Base-by-base conservation (phyloP, 2,113 vertebrate species). In the Poeciliopsis retropinna region DNA sequence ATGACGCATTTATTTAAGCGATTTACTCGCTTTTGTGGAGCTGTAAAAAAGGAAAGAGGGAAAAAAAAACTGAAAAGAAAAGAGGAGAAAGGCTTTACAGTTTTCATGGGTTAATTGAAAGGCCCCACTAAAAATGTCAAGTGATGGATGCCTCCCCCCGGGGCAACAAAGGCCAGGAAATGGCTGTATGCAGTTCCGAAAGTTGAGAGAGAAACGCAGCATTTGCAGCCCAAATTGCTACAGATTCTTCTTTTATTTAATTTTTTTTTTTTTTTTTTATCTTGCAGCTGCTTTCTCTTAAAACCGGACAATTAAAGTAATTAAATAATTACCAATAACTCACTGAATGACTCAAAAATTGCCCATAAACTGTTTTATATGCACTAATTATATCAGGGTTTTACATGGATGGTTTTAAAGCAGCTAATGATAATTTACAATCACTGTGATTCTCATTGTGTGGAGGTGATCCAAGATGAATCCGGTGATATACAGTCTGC, bases 41-140 rank as follows among this genome's bases (percentile, higher is more conserved):
- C 74, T 80, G 76, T 83, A 79, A 88, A 76, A 32, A 37, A 11
- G 12, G 10, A 37, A 11, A 37, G 10, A 11, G 10, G 34, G 10
- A 12, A 12, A 37, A 34, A 34, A 34, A 34, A 37, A 37, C 34
- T n/a, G 2, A 37, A 37, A 37, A 37, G 34, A 37, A 37, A 87
- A 72, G 64, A 47, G 69, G 75, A 81, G 68, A 84, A 47, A 72
- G 78, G 80, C 65, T 83, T 91, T 87, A 86, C 88, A 92, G 90
- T 91, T 92, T 88, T 92, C 86, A 91, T 81, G 84, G 90, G 87
- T 92, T 94, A 91, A 94, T 91, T 92, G 84, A 90, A 73, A 87
- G 91, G 85, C 79, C 47, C 44, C 88, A 87, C 82, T 94, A 90
- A 93, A 93, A 92, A 91, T 60, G 90, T 92, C 89, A 85, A 83